Percentiles rank a stretch among this genome's conserved stretches.
Evolutionary conservation across 2,113 vertebrate genomes (phyloP).

Genomic region (Tychaedon coryphoeus): DNA sequence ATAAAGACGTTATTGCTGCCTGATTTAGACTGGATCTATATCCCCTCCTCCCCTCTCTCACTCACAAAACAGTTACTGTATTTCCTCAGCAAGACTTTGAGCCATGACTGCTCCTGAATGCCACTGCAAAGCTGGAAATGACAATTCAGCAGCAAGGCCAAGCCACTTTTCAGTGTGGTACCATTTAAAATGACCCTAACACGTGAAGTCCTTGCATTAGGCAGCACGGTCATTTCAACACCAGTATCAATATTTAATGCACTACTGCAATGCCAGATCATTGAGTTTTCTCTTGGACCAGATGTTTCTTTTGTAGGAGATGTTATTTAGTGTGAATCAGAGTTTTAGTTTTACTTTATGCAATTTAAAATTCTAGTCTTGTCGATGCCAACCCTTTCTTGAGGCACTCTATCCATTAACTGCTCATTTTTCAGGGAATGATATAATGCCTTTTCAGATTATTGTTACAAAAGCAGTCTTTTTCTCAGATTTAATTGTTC

Average conservation of each 20-base stretch:
- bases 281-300: not conserved
- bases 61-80: not conserved
- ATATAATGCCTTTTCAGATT: not conserved
- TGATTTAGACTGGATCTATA: not conserved
- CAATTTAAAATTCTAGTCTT: not conserved
- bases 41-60: not conserved
- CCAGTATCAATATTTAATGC: not conserved
- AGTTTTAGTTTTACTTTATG: not conserved
- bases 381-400: not conserved
- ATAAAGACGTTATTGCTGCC: not conserved
- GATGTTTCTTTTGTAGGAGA: not conserved
- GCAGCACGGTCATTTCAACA: not conserved
- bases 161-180: not conserved
- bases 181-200: fast-evolving
- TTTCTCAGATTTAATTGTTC: not conserved
- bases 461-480: not conserved
- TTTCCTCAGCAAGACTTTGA: not conserved
- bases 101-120: not conserved
- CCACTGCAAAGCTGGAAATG: not conserved
- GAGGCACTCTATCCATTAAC: not conserved
- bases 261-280: not conserved
- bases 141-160: not conserved
- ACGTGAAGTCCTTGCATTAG: fast-evolving
- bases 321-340: not conserved
- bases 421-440: not conserved